A percentile compares a stretch with the other conserved stretches of the same genome.
These are phyloP conservation scores for Octopus sinensis DNA, from an alignment of 1,140 invertebrate species.

Conservation along the genomic window DNA sequence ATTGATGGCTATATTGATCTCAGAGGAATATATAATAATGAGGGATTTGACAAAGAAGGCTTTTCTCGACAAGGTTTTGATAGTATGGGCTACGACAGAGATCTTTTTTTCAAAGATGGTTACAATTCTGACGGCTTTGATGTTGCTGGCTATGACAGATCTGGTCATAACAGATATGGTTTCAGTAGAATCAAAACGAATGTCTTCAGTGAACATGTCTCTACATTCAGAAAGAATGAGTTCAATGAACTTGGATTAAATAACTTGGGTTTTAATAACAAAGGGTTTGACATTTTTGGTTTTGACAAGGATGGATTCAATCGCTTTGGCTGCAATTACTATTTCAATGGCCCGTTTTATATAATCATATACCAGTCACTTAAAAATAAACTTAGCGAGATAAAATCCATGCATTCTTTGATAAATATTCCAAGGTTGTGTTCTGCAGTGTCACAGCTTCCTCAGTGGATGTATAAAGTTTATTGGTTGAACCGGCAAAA, in stretches of 20 bases:
- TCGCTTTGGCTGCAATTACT: constrained; percentile 37
- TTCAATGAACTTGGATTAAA: constrained; percentile 45
- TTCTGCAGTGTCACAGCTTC: constrained; percentile 33
- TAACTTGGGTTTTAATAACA: constrained; percentile 41
- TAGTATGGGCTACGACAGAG: constrained; percentile 37
- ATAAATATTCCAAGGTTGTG: constrained; percentile 42
- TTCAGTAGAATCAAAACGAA: constrained; percentile 36
- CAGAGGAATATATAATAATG: constrained; percentile 33
- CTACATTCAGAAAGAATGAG: constrained; percentile 22
- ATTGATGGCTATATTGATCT: constrained; percentile 32
- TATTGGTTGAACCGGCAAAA: constrained; percentile 32
- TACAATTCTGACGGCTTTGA: constrained; percentile 47
- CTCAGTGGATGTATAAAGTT: constrained; percentile 33
- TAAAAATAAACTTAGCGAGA: constrained; percentile 31
- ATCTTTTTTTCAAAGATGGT: constrained; percentile 40
- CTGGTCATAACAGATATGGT: constrained; percentile 47
- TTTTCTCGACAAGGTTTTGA: constrained; percentile 43
- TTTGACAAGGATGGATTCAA: constrained; percentile 43
- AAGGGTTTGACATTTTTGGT: constrained; percentile 48
- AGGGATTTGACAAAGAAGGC: constrained; percentile 39
- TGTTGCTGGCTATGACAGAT: constrained; percentile 38
- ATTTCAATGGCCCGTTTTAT: constrained; percentile 39
- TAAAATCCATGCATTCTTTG: constrained; percentile 33
- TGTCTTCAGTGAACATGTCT: constrained; percentile 28
- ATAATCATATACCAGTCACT: constrained; percentile 39